A percentile compares a stretch with the other conserved stretches of the same genome.
These are phyloP conservation scores for Eumerus sabulonum DNA, from an alignment of 2,888 invertebrate genomes.

Conservation along the genomic window DNA sequence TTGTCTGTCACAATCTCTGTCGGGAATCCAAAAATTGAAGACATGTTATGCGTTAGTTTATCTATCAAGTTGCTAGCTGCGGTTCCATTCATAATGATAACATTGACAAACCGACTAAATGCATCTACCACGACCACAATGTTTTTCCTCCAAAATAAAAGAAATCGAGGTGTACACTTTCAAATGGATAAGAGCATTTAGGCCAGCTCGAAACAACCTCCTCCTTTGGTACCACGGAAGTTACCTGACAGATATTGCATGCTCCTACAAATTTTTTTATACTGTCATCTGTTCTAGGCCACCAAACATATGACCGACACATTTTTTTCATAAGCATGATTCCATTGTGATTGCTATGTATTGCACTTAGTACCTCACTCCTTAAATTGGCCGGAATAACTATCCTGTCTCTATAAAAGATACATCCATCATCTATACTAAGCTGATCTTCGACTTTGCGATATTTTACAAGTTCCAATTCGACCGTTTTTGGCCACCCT, in stretches of 20 bases:
- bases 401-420: conserved; percentile 45
- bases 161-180: conserved; percentile 31
- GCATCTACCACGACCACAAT: not conserved
- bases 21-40: conserved; percentile 34
- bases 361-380: conserved; percentile 51
- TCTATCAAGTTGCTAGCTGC: conserved; percentile 20
- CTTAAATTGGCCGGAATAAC: conserved; percentile 61
- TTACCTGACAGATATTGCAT: conserved; percentile 54
- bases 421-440: conserved; percentile 18
- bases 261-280: conserved; percentile 69
- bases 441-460: conserved; percentile 10
- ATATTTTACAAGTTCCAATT: too few species aligned
- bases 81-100: conserved; percentile 18
- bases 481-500: conserved; percentile 18
- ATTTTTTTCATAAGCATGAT: conserved; percentile 71
- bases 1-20: conserved; percentile 32
- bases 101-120: conserved; percentile 8
- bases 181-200: conserved; percentile 18
- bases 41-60: conserved; percentile 19
- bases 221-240: conserved; percentile 19
- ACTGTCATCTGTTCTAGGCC: conserved; percentile 71
- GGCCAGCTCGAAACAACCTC: conserved; percentile 32
- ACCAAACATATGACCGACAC: conserved; percentile 71
- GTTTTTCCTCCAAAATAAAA: conserved; percentile 24
- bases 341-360: conserved; percentile 71